phyloP scores from a whole-genome alignment of 2,113 vertebrate genomes.

The Heloderma charlesbogerti region DNA sequence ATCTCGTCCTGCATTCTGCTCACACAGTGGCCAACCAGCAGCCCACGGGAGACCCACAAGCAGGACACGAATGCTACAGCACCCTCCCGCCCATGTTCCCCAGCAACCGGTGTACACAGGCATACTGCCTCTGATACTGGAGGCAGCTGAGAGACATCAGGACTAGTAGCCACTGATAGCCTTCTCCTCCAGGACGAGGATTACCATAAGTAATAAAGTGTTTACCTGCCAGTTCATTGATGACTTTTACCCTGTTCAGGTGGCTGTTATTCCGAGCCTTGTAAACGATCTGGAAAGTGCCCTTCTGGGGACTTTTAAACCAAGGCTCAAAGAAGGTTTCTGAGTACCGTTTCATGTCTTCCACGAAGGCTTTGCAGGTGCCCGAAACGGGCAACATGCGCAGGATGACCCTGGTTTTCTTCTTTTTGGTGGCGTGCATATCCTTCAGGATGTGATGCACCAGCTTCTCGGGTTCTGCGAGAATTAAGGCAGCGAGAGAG shows the following conservation, averaged over 20 bases:
- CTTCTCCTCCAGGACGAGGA: no score
- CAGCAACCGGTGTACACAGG: no score
- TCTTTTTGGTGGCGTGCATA: conserved; percentile 90
- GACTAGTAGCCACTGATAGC: no score
- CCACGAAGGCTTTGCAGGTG: conserved; percentile 92
- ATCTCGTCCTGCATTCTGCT: no score
- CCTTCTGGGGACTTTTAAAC: conserved; percentile 91
- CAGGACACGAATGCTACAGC: no score
- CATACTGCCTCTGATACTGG: no score
- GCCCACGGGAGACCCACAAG: no score
- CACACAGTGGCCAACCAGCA: no score
- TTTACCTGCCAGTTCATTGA: conserved; percentile 92
- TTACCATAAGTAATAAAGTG: conserved; percentile 14
- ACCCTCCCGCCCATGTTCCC: no score
- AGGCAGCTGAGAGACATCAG: no score
- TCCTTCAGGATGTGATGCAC: conserved; percentile 94
- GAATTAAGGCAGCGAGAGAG: neutral
- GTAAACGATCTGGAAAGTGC: conserved; percentile 93
- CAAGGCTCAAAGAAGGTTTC: conserved; percentile 90
- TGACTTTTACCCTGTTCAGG: conserved; percentile 91
- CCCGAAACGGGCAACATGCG: conserved; percentile 94
- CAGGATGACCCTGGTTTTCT: conserved; percentile 91
- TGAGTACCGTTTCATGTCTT: conserved; percentile 93
- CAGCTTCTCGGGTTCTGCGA: conserved; percentile 88
- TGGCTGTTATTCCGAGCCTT: conserved; percentile 96